Percentiles rank a stretch among this genome's conserved stretches.
phyloP scores from a whole-genome alignment of 2,888 invertebrate species.

The Pristionchus arcanus region DNA sequence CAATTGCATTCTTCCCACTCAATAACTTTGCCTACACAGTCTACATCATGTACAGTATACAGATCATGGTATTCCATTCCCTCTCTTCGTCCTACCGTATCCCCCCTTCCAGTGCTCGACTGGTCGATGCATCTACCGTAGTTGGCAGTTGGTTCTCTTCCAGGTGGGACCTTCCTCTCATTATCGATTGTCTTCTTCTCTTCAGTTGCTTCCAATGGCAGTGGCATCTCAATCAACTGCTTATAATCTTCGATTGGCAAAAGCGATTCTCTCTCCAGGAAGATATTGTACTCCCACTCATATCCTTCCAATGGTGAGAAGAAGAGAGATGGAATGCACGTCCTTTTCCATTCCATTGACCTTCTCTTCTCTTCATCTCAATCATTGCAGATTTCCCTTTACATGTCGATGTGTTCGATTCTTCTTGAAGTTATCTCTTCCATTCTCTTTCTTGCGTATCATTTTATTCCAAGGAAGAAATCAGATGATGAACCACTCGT shows the following conservation, averaged over 20 bases:
- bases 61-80: neutral
- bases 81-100: neutral
- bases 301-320: neutral
- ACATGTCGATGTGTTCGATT: neutral
- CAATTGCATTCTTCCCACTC: slow-evolving; percentile 15
- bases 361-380: neutral
- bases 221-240: neutral
- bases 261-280: neutral
- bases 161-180: neutral
- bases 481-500: slow-evolving; percentile 12
- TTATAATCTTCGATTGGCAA: neutral
- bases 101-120: neutral
- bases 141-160: slow-evolving; percentile 39
- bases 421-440: slow-evolving; percentile 8
- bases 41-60: slow-evolving; percentile 29
- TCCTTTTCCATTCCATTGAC: neutral
- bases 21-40: neutral
- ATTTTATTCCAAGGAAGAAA: slow-evolving; percentile 24
- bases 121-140: slow-evolving; percentile 28
- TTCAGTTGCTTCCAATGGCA: neutral
- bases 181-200: neutral
- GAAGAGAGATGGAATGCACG: neutral
- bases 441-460: slow-evolving; percentile 26
- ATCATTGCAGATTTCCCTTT: slow-evolving; percentile 9
- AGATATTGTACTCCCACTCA: neutral